These are phyloP conservation scores for Chionoecetes opilio DNA, from an alignment of 1,140 invertebrate species.

Conservation along the genomic window DNA sequence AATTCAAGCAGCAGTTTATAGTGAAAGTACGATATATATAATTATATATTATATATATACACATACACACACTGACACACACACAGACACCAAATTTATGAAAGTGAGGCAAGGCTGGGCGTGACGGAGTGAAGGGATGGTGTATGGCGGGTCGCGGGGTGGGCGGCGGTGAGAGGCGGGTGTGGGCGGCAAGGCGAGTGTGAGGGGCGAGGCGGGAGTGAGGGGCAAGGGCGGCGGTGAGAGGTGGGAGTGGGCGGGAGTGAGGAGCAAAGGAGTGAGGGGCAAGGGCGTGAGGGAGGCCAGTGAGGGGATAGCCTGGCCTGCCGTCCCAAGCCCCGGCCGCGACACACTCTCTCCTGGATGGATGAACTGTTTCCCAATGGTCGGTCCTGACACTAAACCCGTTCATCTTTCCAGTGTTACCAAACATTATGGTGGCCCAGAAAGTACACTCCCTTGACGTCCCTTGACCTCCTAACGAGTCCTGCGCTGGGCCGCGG, in stretches of 20 bases:
- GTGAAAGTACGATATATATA: no score
- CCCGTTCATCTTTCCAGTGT: constrained; percentile 11
- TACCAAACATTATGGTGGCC: neutral
- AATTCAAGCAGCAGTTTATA: no score
- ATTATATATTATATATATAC: no score
- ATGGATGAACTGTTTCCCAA: neutral
- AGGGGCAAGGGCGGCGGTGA: neutral
- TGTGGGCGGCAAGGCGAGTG: neutral
- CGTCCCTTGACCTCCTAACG: neutral
- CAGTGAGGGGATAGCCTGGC: neutral
- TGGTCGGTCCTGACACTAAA: neutral
- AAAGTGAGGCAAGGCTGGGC: neutral
- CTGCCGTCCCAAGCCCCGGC: neutral
- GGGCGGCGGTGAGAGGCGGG: neutral
- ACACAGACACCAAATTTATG: neutral
- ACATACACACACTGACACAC: no score
- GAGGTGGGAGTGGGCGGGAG: neutral
- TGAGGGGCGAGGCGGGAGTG: neutral
- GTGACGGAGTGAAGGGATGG: neutral
- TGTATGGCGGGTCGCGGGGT: neutral
- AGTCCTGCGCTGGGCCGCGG: neutral
- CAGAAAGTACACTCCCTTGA: neutral
- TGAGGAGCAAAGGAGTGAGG: neutral
- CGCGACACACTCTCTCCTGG: constrained; percentile 23
- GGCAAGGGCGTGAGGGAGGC: neutral